Conservation (phyloP, 2,888 invertebrate species). For the Dastarcus helophoroides region DNA sequence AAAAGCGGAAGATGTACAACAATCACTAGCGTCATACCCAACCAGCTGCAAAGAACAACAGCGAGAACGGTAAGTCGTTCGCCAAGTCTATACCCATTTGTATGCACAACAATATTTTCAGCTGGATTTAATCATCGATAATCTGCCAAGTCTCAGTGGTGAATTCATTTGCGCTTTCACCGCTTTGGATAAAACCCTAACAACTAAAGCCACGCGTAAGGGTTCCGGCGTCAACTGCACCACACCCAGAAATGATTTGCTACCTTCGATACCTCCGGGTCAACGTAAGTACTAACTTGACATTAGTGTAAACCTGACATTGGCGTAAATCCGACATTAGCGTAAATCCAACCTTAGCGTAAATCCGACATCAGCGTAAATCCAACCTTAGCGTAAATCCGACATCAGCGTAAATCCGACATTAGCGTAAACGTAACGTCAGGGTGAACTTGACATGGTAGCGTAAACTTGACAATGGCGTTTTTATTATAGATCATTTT, state of each 20-base stretch:
- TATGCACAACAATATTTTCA: too few relatives aligned
- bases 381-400: too few relatives aligned
- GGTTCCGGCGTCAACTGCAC: slow-evolving; percentile 89
- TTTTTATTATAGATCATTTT: slow-evolving; percentile 63
- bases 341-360: too few relatives aligned
- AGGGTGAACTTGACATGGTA: too few relatives aligned
- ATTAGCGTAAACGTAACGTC: too few relatives aligned
- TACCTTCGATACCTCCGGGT: slow-evolving; percentile 85
- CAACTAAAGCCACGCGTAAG: slow-evolving; percentile 83
- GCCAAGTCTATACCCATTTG: too few relatives aligned
- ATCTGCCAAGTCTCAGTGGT: slow-evolving; percentile 82
- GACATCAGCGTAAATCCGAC: too few relatives aligned
- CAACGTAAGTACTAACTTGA: slow-evolving; percentile 50
- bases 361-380: too few relatives aligned
- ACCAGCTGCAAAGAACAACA: slow-evolving; percentile 85
- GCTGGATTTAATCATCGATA: slow-evolving; percentile 88
- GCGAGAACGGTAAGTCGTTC: slow-evolving; percentile 57
- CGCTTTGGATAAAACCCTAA: slow-evolving; percentile 77
- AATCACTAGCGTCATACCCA: slow-evolving; percentile 83
- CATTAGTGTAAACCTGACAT: too few relatives aligned
- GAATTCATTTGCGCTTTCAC: slow-evolving; percentile 91
- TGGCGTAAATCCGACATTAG: too few relatives aligned
- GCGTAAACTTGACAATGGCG: too few relatives aligned
- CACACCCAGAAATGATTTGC: slow-evolving; percentile 84
- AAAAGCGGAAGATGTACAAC: slow-evolving; percentile 94